These are phyloP conservation scores for Crypturellus tataupa DNA, from an alignment of 2,797 vertebrate genomes.

Conservation along the genomic window DNA sequence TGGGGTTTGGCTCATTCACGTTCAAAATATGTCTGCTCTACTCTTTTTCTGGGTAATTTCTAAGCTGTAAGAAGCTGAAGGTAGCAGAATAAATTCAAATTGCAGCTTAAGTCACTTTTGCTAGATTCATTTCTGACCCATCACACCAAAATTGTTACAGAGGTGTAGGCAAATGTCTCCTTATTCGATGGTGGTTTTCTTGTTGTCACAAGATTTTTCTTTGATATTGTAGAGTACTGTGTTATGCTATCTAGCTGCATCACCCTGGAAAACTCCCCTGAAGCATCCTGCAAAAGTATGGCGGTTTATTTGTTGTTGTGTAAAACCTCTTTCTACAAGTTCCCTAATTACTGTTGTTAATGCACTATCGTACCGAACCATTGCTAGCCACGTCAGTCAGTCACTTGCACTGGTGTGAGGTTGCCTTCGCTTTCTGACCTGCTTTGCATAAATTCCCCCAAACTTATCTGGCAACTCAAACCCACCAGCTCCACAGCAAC, in stretches of 20 bases:
- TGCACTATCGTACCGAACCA: rapidly evolving
- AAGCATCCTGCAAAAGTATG: not conserved
- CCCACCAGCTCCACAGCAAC: rapidly evolving
- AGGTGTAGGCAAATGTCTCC: rapidly evolving
- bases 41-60: not conserved
- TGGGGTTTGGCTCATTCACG: not conserved
- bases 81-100: not conserved
- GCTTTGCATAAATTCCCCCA: not conserved
- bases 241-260: not conserved
- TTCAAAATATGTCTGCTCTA: not conserved
- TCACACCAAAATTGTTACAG: not conserved
- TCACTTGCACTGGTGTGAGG: rapidly evolving
- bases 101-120: not conserved
- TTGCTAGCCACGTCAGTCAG: rapidly evolving
- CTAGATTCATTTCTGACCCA: not conserved
- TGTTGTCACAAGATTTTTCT: not conserved
- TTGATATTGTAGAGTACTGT: not conserved
- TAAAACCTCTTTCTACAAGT: not conserved
- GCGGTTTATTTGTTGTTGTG: too few relatives aligned
- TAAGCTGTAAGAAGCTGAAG: not conserved
- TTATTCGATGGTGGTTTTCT: not conserved
- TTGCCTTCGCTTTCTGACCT: not conserved
- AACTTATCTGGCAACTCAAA: not conserved
- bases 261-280: not conserved
- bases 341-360: not conserved